A percentile compares a stretch with the other conserved stretches of the same genome.
These are phyloP conservation scores for Caenorhabditis tropicalis DNA, from an alignment of 1,140 invertebrate genomes.

Conservation along the genomic window DNA sequence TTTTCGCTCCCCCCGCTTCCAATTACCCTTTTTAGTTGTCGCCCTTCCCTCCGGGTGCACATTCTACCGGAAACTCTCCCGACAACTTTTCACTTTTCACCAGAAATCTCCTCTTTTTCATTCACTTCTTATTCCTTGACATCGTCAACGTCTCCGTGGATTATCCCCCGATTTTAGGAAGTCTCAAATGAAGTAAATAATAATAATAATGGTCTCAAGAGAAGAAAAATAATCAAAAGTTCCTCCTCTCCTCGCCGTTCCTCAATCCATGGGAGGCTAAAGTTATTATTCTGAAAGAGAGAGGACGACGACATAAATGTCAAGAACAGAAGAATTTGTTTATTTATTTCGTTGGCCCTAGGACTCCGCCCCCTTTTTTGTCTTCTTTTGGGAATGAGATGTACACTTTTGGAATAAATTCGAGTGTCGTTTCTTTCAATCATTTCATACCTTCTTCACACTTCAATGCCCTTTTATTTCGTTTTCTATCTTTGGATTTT, in stretches of 20 bases:
- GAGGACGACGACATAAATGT: background rate
- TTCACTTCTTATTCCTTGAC: background rate
- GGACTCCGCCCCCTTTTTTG: background rate
- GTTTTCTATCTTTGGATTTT: background rate
- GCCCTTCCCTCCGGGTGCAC: background rate
- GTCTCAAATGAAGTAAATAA: background rate
- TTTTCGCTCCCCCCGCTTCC: constrained; percentile 5
- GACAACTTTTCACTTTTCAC: constrained; percentile 41
- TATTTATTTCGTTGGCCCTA: constrained; percentile 13
- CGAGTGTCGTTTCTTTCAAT: background rate
- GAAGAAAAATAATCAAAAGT: background rate
- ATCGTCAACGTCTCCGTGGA: background rate
- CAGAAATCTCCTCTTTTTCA: background rate
- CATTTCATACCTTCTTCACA: background rate
- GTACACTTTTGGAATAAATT: background rate
- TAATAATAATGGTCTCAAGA: background rate
- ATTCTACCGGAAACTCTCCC: constrained; percentile 30
- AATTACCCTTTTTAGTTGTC: constrained; percentile 36
- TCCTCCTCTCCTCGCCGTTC: background rate
- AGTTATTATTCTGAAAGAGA: background rate
- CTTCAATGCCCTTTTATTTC: background rate
- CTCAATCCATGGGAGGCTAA: background rate
- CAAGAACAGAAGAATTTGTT: constrained; percentile 33
- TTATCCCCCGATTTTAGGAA: background rate
- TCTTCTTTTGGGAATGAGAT: background rate